These are phyloP conservation scores for Sphecodes monilicornis DNA, from an alignment of 2,888 invertebrate genomes.

Conservation along the genomic window DNA sequence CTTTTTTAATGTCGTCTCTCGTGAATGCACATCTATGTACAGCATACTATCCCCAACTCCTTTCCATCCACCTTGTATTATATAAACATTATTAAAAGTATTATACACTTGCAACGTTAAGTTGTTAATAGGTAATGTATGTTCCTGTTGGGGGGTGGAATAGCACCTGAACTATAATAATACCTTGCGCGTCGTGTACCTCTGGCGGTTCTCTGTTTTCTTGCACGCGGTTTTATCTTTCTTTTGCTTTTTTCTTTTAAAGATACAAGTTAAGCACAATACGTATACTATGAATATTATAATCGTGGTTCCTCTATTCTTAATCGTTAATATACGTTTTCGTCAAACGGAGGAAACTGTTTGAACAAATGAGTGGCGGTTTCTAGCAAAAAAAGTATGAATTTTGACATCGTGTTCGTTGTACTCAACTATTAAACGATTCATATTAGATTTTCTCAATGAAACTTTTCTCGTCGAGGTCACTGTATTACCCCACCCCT, in stretches of 20 bases:
- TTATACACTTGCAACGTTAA: constrained; percentile 80
- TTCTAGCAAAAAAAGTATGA: not conserved
- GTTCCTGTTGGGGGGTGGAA: constrained; percentile 45
- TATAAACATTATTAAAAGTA: constrained; percentile 84
- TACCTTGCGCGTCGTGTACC: constrained; percentile 5
- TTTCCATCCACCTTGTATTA: constrained; percentile 74
- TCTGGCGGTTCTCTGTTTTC: not conserved
- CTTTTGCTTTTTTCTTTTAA: not conserved
- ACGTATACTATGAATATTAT: constrained; percentile 4
- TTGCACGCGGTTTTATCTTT: not conserved
- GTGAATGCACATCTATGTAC: constrained; percentile 81
- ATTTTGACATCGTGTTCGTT: constrained; percentile 30
- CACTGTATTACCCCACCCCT: constrained; percentile 23
- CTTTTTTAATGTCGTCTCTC: constrained; percentile 69
- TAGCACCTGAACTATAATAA: constrained; percentile 17
- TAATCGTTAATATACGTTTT: not conserved
- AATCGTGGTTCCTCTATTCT: constrained; percentile 3
- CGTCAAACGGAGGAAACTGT: not conserved
- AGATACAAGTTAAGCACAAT: not conserved
- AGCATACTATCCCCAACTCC: constrained; percentile 73
- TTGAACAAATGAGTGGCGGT: not conserved
- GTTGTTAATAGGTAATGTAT: constrained; percentile 70
- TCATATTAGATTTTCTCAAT: not conserved
- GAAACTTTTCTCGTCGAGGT: not conserved
- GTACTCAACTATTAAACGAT: constrained; percentile 19